These are phyloP conservation scores for Hycleus cichorii DNA, from an alignment of 1,140 invertebrate genomes.

Conservation along the genomic window DNA sequence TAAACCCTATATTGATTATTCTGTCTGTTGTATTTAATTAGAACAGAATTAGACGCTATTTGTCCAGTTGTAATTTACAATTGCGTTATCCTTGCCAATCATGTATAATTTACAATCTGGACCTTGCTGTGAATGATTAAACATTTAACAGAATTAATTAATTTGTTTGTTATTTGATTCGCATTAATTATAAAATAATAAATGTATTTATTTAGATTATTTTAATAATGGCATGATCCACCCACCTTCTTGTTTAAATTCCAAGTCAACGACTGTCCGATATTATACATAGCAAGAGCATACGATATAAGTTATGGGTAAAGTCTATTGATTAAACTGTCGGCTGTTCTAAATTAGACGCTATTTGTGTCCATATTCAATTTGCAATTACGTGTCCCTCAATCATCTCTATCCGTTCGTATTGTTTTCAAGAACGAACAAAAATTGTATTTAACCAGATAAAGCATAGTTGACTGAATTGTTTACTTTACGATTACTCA, in stretches of 20 bases:
- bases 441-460: too few species aligned
- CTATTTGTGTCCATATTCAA: conserved; percentile 1
- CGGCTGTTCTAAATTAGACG: conserved; percentile 15
- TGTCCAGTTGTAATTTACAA: conserved; percentile 34
- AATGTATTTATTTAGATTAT: too few species aligned
- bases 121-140: conserved; percentile 20
- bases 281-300: too few species aligned
- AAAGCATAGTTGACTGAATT: too few species aligned
- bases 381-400: conserved; percentile 20
- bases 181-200: too few species aligned
- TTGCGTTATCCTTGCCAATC: conserved; percentile 32
- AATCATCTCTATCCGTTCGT: conserved; percentile 26
- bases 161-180: conserved; percentile 6
- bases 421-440: not conserved
- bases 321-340: conserved; percentile 18
- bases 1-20: conserved; percentile 29
- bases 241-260: too few species aligned
- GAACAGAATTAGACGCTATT: conserved; percentile 36
- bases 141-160: conserved; percentile 23
- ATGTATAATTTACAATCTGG: conserved; percentile 30
- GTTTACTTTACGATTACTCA: too few species aligned
- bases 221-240: too few species aligned
- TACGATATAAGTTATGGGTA: too few species aligned
- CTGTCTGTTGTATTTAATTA: conserved; percentile 35
- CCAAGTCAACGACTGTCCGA: too few species aligned